Conservation (phyloP, 2,797 vertebrate species). For the Premnoplex brunnescens region DNA sequence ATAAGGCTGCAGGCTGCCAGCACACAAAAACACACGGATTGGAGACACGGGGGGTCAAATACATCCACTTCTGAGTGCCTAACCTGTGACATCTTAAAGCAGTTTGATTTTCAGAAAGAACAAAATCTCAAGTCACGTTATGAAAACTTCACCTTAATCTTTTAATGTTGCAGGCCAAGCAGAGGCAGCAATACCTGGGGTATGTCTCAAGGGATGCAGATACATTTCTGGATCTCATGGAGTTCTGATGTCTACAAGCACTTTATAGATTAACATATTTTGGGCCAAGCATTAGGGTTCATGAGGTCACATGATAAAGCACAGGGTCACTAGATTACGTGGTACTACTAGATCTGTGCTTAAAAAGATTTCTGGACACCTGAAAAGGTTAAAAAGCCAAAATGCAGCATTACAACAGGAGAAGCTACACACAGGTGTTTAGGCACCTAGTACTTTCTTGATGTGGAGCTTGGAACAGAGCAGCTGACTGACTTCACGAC, state of each 20-base stretch:
- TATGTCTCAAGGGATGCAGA: background rate
- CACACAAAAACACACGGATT: background rate
- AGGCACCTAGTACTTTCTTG: background rate
- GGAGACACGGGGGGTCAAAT: fast-evolving
- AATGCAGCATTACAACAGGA: background rate
- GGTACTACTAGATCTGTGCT: fast-evolving
- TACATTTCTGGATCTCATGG: fast-evolving
- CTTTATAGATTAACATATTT: background rate
- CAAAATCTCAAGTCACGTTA: background rate
- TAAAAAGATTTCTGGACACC: background rate
- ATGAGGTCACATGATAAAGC: background rate
- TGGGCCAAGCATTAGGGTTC: background rate
- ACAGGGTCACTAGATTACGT: fast-evolving
- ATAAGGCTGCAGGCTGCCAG: background rate
- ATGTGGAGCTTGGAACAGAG: background rate
- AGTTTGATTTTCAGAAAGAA: background rate
- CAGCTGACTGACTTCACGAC: background rate
- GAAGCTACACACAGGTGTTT: background rate
- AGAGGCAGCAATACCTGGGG: background rate
- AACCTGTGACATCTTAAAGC: background rate
- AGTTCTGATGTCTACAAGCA: background rate
- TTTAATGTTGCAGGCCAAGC: background rate
- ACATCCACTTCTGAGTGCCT: background rate
- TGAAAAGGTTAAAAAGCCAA: background rate
- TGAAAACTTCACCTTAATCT: background rate